phyloP scores from a whole-genome alignment of 2,797 vertebrate genomes.

The Dermochelys coriacea region DNA sequence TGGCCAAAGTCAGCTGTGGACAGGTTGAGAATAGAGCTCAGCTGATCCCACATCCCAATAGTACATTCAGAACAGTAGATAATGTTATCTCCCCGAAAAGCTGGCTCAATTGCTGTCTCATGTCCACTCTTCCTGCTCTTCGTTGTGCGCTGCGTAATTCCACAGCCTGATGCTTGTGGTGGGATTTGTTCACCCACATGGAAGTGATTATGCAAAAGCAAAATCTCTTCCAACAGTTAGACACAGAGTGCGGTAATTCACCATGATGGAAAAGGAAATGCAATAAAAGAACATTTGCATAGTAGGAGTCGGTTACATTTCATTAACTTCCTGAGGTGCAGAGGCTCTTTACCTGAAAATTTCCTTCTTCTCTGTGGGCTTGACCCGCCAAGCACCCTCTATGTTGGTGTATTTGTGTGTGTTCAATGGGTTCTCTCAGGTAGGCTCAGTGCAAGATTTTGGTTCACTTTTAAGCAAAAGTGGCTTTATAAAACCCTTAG shows the following conservation, averaged over 20 bases:
- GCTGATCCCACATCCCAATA: not conserved
- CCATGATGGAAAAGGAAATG: rapidly evolving
- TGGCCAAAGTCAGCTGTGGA: not conserved
- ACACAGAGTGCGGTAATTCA: rapidly evolving
- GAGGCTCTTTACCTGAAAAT: not conserved
- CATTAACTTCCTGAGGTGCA: not conserved
- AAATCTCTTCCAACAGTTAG: rapidly evolving
- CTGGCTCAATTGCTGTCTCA: not conserved
- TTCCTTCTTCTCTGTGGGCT: not conserved
- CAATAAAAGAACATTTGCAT: not conserved
- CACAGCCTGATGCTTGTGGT: not conserved
- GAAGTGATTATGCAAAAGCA: not conserved
- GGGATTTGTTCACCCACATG: not conserved
- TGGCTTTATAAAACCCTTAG: not conserved
- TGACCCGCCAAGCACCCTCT: not conserved
- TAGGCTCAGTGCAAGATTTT: not conserved
- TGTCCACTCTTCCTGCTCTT: not conserved
- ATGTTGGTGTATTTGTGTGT: not conserved
- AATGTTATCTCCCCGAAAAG: not conserved
- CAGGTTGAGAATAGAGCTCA: not conserved
- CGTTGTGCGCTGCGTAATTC: not conserved
- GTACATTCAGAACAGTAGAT: not conserved
- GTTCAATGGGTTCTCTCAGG: rapidly evolving
- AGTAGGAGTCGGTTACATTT: not conserved
- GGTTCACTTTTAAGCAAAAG: rapidly evolving